These are phyloP conservation scores for Drosophila santomea DNA, from an alignment of 1,140 invertebrate species.

Conservation along the genomic window DNA sequence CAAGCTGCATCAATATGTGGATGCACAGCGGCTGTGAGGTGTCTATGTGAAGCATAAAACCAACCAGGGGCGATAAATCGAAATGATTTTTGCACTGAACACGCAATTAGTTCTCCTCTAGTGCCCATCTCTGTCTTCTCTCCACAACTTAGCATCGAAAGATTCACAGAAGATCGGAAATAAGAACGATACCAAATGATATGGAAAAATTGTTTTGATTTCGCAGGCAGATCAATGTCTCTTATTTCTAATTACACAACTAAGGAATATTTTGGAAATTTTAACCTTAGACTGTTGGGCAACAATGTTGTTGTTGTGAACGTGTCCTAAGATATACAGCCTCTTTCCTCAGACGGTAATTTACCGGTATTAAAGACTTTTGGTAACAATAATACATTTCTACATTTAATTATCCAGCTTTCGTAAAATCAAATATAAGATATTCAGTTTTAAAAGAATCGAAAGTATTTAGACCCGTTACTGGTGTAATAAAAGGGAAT, in stretches of 20 bases:
- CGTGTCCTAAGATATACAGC: too few relatives aligned
- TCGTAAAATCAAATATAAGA: too few relatives aligned
- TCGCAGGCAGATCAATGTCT: background rate
- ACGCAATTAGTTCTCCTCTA: conserved; percentile 75
- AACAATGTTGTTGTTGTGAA: too few relatives aligned
- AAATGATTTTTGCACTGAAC: conserved; percentile 76
- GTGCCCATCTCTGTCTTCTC: conserved; percentile 6
- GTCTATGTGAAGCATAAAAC: conserved; percentile 69
- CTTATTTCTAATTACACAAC: background rate
- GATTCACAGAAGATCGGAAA: conserved; percentile 50
- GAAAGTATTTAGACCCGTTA: too few relatives aligned
- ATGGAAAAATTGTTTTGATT: conserved; percentile 70
- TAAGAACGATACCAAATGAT: conserved; percentile 57
- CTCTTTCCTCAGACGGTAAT: too few relatives aligned
- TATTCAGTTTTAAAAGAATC: too few relatives aligned
- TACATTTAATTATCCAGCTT: too few relatives aligned
- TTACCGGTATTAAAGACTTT: too few relatives aligned
- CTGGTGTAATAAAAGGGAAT: too few relatives aligned
- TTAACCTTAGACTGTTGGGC: conserved; percentile 23
- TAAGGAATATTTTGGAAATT: conserved; percentile 30
- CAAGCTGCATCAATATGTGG: conserved; percentile 69
- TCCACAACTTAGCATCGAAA: background rate
- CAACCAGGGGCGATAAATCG: conserved; percentile 77
- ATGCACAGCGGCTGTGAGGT: conserved; percentile 9
- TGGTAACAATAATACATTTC: too few relatives aligned